Conservation (phyloP, 2,888 invertebrate genomes). For the Meiosimyza platycephala region DNA sequence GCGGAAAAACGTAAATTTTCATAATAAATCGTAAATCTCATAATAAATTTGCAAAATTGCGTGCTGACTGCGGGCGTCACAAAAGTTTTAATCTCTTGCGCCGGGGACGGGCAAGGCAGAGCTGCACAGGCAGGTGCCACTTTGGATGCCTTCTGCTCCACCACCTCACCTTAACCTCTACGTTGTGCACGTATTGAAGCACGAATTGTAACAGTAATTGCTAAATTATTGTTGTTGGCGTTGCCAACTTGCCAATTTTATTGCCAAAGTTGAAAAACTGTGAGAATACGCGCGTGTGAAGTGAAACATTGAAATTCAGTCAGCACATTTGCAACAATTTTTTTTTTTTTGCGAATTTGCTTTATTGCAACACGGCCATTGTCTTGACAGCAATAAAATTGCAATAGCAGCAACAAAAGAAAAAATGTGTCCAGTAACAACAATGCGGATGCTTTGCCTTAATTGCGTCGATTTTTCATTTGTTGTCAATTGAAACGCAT, state of each 20-base stretch:
- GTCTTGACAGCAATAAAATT: conserved; percentile 3
- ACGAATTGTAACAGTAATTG: conserved; percentile 17
- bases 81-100: not conserved
- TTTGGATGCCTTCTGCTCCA: too few relatives aligned
- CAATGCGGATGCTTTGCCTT: conserved; percentile 2
- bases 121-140: too few relatives aligned
- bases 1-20: not conserved
- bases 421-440: not conserved
- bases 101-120: not conserved
- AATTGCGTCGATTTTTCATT: not conserved
- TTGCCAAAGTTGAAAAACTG: conserved; percentile 18
- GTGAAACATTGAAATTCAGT: conserved; percentile 6
- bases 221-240: conserved; percentile 3
- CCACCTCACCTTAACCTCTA: not conserved
- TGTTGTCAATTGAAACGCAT: not conserved
- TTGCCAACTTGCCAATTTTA: not conserved
- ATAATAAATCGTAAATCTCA: conserved; percentile 2
- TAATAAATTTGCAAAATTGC: conserved; percentile 9
- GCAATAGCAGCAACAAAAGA: not conserved
- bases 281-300: conserved; percentile 19
- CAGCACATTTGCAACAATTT: not conserved
- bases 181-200: not conserved
- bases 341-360: not conserved
- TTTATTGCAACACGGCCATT: not conserved
- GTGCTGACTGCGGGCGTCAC: conserved; percentile 10